A percentile compares a stretch with the other conserved stretches of the same genome.
These are phyloP conservation scores for Drosophila aldrichi DNA, from an alignment of 2,888 invertebrate species.

Conservation along the genomic window DNA sequence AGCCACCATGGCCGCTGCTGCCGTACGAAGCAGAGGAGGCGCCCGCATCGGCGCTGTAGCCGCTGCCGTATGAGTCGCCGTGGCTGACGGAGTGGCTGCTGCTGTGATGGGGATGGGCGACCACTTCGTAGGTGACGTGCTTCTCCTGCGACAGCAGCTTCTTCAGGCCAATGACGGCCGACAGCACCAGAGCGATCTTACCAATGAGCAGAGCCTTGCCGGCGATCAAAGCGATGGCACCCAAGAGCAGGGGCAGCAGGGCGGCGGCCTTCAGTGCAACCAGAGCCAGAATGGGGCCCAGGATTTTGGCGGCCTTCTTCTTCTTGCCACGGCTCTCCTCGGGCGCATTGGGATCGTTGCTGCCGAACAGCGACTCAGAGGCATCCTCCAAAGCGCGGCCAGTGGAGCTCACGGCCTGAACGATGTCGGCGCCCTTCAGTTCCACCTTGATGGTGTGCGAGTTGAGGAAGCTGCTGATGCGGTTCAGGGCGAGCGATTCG, in stretches of 20 bases:
- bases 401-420: constrained; percentile 91
- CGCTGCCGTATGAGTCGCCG: constrained; percentile 87
- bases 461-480: constrained; percentile 91
- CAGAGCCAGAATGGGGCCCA: constrained; percentile 91
- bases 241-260: constrained; percentile 91
- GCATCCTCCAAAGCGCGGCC: constrained; percentile 92
- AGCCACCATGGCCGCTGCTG: constrained; percentile 89
- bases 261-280: constrained; percentile 92
- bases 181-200: constrained; percentile 93
- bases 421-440: constrained; percentile 93
- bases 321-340: constrained; percentile 93
- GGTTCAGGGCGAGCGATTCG: constrained; percentile 88
- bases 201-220: constrained; percentile 94
- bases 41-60: constrained; percentile 87
- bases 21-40: constrained; percentile 88
- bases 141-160: constrained; percentile 93
- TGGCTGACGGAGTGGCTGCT: constrained; percentile 89
- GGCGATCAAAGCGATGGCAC: constrained; percentile 93
- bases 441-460: constrained; percentile 94
- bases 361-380: constrained; percentile 88
- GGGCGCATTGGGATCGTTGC: constrained; percentile 86
- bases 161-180: constrained; percentile 93
- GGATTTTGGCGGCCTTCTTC: constrained; percentile 92
- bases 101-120: constrained; percentile 93
- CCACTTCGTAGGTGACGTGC: constrained; percentile 95